Conservation (phyloP, 2,888 invertebrate genomes). For the Itoplectis maculator region DNA sequence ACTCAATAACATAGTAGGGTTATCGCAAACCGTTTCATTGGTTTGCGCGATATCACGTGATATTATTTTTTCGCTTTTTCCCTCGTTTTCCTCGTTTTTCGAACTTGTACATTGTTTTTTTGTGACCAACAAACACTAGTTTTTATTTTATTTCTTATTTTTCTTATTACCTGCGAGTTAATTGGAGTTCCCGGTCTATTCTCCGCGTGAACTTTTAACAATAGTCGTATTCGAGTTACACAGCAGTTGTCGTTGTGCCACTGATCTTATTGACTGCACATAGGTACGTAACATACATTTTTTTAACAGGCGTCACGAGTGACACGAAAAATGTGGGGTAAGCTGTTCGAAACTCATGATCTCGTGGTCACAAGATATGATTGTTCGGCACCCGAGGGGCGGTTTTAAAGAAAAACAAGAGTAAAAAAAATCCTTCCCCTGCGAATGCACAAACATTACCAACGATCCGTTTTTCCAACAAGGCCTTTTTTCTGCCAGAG, state of each 20-base stretch:
- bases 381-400: slow-evolving; percentile 28
- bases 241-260: slow-evolving; percentile 53
- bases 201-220: slow-evolving; percentile 49
- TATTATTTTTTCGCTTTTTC: slow-evolving; percentile 24
- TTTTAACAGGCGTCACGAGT: slow-evolving; percentile 24
- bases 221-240: slow-evolving; percentile 53
- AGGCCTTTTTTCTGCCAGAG: slow-evolving; percentile 63
- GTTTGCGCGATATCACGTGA: slow-evolving; percentile 56
- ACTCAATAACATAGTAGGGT: slow-evolving; percentile 53
- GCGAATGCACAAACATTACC: slow-evolving; percentile 21
- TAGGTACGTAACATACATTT: slow-evolving; percentile 34
- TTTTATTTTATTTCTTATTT: background rate
- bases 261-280: slow-evolving; percentile 62
- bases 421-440: slow-evolving; percentile 10
- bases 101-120: slow-evolving; percentile 60
- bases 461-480: slow-evolving; percentile 33
- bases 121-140: slow-evolving; percentile 49
- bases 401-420: slow-evolving; percentile 19
- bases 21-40: slow-evolving; percentile 62
- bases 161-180: slow-evolving; percentile 54
- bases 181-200: slow-evolving; percentile 51
- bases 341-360: slow-evolving; percentile 31
- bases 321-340: slow-evolving; percentile 29
- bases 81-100: slow-evolving; percentile 1
- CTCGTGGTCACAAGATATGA: slow-evolving; percentile 56